Conservation (phyloP, 2,113 vertebrate species). For the Oncorhynchus tshawytscha region DNA sequence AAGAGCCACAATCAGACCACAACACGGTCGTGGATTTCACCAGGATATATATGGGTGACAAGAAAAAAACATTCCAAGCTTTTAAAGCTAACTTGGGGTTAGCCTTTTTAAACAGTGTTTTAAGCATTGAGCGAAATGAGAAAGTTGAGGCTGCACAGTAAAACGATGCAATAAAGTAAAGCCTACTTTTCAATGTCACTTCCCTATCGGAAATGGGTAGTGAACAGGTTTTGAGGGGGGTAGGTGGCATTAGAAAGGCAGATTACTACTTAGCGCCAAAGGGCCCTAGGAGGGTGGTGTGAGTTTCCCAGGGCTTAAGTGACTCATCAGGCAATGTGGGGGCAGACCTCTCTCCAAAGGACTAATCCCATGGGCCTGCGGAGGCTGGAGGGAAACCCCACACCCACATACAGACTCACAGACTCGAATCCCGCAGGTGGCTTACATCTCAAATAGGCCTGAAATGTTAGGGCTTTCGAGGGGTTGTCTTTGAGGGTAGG, state of each 20-base stretch:
- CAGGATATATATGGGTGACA: too few species aligned
- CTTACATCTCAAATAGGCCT: constrained; percentile 79
- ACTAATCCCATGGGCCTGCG: constrained; percentile 81
- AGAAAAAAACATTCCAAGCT: too few species aligned
- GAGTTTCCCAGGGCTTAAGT: constrained; percentile 81
- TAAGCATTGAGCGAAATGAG: too few species aligned
- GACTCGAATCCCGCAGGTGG: constrained; percentile 69
- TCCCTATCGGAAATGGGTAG: constrained; percentile 29
- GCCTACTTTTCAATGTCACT: constrained; percentile 32
- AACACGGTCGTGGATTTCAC: too few species aligned
- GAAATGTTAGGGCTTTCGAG: constrained; percentile 60
- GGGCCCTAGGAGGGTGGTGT: constrained; percentile 62
- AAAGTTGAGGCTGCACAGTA: not conserved
- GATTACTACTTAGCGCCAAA: constrained; percentile 59
- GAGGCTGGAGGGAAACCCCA: constrained; percentile 53
- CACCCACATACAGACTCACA: too few species aligned
- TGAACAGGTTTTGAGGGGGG: constrained; percentile 45
- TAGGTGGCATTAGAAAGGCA: constrained; percentile 44
- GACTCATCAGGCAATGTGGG: constrained; percentile 73
- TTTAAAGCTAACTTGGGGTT: too few species aligned
- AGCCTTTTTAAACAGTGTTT: too few species aligned
- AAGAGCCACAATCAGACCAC: too few species aligned
- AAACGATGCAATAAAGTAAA: not conserved
- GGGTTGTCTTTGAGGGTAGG: not conserved
- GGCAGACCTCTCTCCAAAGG: constrained; percentile 57